phyloP scores from a whole-genome alignment of 1,140 invertebrate species.

The Nasonia longicornis region DNA sequence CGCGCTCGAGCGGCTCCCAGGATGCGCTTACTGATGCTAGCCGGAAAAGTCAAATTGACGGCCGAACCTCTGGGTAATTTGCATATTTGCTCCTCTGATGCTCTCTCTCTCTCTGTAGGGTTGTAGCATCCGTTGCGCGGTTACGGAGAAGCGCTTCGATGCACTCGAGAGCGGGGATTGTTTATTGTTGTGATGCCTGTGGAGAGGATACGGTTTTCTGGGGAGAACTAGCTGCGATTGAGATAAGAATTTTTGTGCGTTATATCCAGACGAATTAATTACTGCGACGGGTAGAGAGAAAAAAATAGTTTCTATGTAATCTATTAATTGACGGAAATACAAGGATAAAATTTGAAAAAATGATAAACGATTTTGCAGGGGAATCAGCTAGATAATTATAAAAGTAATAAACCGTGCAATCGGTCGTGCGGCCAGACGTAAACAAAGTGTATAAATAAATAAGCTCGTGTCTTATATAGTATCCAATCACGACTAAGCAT shows the following conservation, averaged over 20 bases:
- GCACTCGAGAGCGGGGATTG: background rate
- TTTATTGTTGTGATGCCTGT: background rate
- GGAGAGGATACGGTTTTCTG: no score
- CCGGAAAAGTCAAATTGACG: conserved; percentile 33
- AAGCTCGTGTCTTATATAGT: background rate
- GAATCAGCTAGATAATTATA: background rate
- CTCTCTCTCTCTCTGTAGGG: background rate
- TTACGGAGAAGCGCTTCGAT: background rate
- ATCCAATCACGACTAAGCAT: no score
- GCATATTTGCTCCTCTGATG: background rate
- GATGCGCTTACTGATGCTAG: background rate
- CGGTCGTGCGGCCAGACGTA: background rate
- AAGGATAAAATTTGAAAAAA: no score
- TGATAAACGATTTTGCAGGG: no score
- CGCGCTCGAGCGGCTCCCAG: background rate
- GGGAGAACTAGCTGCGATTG: background rate
- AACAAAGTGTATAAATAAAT: background rate
- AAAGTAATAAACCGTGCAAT: background rate
- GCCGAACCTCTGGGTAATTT: conserved; percentile 26
- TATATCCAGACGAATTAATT: background rate
- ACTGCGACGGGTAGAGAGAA: background rate
- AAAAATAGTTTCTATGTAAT: background rate
- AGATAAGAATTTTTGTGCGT: background rate
- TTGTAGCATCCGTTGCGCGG: background rate
- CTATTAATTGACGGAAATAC: no score